Percentiles rank a stretch among this genome's conserved stretches.
These are phyloP conservation scores for Aphelinus certus DNA, from an alignment of 1,140 invertebrate genomes.

Conservation along the genomic window DNA sequence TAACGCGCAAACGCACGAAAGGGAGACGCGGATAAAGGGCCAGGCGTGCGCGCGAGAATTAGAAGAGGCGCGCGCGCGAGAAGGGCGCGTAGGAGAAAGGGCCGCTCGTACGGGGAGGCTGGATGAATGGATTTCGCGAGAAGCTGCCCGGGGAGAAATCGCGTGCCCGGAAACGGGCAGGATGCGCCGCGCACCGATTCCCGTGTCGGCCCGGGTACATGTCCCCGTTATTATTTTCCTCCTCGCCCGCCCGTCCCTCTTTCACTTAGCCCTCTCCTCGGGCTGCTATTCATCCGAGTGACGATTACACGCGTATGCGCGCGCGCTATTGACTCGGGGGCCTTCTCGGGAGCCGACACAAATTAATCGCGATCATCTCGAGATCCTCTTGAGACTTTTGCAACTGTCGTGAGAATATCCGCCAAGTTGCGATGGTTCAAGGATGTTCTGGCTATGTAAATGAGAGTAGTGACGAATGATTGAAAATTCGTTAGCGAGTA, in stretches of 20 bases:
- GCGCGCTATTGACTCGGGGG: too few relatives aligned
- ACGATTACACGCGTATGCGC: too few relatives aligned
- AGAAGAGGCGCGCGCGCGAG: background rate
- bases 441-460: too few relatives aligned
- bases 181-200: background rate
- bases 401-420: too few relatives aligned
- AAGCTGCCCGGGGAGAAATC: constrained; percentile 13
- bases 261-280: background rate
- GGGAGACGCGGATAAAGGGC: background rate
- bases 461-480: too few relatives aligned
- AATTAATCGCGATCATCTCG: too few relatives aligned
- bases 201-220: too few relatives aligned
- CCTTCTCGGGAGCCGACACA: too few relatives aligned
- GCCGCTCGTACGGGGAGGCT: constrained; percentile 16
- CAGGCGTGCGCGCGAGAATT: background rate
- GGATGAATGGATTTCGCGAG: background rate
- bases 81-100: background rate
- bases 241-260: background rate
- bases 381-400: too few relatives aligned
- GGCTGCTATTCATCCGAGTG: too few relatives aligned
- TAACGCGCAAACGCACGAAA: background rate
- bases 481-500: too few relatives aligned
- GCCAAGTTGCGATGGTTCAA: too few relatives aligned
- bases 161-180: constrained; percentile 44
- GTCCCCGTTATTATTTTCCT: background rate